Conservation (phyloP, 2,797 vertebrate genomes). For the Lepidocolaptes lacrymiger region DNA sequence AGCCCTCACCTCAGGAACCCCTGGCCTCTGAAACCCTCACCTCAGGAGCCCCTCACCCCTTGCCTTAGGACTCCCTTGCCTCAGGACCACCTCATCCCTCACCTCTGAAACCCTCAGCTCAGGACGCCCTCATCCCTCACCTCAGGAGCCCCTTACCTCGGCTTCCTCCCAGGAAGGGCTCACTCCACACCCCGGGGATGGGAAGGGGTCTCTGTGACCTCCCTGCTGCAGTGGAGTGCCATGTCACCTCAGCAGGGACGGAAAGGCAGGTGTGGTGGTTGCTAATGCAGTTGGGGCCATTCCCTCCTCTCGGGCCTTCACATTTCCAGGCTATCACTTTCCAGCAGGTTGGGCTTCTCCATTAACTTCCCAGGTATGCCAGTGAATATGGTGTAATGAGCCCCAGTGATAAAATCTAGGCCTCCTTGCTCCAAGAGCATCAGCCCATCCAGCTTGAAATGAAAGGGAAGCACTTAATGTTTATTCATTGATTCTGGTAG, state of each 20-base stretch:
- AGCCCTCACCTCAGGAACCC: too few species aligned
- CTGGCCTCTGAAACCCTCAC: too few species aligned
- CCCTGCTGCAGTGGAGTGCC: not conserved
- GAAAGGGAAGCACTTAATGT: constrained; percentile 44
- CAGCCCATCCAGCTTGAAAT: constrained; percentile 2
- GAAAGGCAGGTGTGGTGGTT: not conserved
- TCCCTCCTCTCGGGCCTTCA: not conserved
- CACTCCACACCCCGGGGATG: fast-evolving
- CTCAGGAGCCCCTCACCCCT: too few species aligned
- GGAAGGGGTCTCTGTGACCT: not conserved
- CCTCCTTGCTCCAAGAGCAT: not conserved
- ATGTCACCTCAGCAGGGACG: not conserved
- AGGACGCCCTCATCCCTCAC: too few species aligned
- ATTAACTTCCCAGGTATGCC: not conserved
- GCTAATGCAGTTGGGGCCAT: not conserved
- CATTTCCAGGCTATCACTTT: not conserved
- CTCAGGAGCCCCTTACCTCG: fast-evolving
- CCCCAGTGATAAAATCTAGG: not conserved
- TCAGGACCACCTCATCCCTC: not conserved
- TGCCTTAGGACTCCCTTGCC: too few species aligned
- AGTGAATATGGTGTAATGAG: not conserved
- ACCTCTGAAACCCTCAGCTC: not conserved
- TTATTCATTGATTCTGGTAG: constrained; percentile 61
- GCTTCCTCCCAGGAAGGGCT: not conserved
- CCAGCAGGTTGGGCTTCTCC: not conserved